Evolutionary conservation across 2,113 vertebrate genomes (phyloP).

Genomic region (Tauraco erythrolophus): DNA sequence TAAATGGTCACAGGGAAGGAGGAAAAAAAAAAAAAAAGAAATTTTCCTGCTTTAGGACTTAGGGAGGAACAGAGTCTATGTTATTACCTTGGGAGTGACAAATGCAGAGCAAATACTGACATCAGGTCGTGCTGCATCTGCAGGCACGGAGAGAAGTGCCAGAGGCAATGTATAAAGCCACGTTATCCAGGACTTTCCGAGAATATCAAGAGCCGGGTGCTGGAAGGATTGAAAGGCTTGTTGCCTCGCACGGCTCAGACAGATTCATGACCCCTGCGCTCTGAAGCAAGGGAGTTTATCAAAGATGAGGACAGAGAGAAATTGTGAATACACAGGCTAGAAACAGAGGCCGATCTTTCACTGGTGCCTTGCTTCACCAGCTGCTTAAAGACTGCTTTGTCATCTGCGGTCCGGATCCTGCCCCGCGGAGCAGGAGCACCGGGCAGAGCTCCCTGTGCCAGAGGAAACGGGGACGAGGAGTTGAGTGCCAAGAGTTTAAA

Average conservation of each 20-base stretch:
- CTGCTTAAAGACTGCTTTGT: neutral
- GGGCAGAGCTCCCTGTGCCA: rapidly evolving
- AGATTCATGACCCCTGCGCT: neutral
- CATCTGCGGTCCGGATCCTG: neutral
- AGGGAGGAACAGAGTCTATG: neutral
- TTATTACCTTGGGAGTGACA: neutral
- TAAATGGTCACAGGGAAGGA: rapidly evolving
- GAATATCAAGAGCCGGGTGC: neutral
- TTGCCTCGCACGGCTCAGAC: neutral
- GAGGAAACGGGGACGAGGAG: rapidly evolving
- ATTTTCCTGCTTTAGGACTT: neutral
- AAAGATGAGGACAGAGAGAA: neutral
- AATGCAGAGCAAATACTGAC: rapidly evolving
- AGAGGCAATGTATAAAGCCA: rapidly evolving
- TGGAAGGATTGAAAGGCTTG: neutral
- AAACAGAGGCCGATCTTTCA: neutral
- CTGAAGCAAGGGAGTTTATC: neutral
- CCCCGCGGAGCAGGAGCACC: neutral
- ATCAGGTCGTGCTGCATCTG: rapidly evolving
- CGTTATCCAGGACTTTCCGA: neutral
- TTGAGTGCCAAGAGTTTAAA: rapidly evolving
- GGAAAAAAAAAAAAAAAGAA: no score
- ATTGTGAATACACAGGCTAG: neutral
- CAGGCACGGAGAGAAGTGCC: rapidly evolving
- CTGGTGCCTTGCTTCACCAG: neutral